Evolutionary conservation across 2,888 invertebrate genomes (phyloP).

Genomic region (Apocheima hispidaria): DNA sequence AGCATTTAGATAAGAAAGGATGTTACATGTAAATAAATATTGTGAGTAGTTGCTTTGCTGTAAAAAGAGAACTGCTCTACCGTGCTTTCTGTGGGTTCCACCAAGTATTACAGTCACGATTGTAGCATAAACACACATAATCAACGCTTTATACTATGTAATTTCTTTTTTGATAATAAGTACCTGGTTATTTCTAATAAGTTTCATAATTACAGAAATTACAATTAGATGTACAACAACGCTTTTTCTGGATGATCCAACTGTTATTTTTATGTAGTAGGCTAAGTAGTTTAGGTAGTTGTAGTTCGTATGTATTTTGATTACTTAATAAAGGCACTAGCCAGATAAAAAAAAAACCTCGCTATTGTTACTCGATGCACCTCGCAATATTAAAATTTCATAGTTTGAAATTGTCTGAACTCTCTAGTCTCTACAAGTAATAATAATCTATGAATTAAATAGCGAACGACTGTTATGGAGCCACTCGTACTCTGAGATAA

Average conservation of each 20-base stretch:
- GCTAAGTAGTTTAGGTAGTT: too few relatives aligned
- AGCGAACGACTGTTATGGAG: constrained; percentile 29
- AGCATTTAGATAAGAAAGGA: constrained; percentile 26
- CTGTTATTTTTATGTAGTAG: too few relatives aligned
- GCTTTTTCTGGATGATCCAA: too few relatives aligned
- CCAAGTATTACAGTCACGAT: background rate
- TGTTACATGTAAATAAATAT: constrained; percentile 19
- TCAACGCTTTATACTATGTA: too few relatives aligned
- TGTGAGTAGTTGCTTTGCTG: constrained; percentile 12
- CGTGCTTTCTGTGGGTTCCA: background rate
- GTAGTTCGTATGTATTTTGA: too few relatives aligned
- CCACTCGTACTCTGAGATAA: background rate
- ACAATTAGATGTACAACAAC: background rate
- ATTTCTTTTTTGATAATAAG: too few relatives aligned
- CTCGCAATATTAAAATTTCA: constrained; percentile 54
- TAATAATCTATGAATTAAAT: constrained; percentile 53
- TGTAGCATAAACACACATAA: background rate
- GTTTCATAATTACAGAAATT: too few relatives aligned
- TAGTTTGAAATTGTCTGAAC: constrained; percentile 54
- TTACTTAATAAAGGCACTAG: too few relatives aligned
- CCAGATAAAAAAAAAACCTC: too few relatives aligned
- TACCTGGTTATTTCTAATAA: too few relatives aligned
- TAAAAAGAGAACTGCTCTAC: background rate
- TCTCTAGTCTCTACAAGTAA: constrained; percentile 51
- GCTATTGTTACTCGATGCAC: constrained; percentile 47